These are phyloP conservation scores for Orussus abietinus DNA, from an alignment of 1,140 invertebrate genomes.

Conservation along the genomic window DNA sequence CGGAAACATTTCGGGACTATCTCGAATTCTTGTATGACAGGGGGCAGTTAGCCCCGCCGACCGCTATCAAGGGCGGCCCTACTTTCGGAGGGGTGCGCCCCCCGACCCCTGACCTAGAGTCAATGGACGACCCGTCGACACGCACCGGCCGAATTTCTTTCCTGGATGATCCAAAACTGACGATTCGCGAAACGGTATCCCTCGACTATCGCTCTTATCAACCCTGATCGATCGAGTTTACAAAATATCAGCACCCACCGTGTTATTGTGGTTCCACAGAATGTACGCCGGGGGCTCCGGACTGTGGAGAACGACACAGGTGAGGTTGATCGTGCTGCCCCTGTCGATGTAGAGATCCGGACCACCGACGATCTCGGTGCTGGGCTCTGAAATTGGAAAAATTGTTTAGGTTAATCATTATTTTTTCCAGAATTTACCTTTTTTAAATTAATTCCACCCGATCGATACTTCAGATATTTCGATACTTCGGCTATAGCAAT, in stretches of 20 bases:
- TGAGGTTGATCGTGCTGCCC: constrained; percentile 90
- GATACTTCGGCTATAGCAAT: not conserved
- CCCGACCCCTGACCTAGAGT: no score
- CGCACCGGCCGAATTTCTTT: no score
- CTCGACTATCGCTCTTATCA: no score
- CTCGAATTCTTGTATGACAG: constrained; percentile 24
- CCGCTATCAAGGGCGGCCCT: no score
- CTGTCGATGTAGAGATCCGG: constrained; percentile 87
- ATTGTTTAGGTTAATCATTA: constrained; percentile 11
- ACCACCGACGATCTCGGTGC: constrained; percentile 82
- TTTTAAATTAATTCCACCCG: not conserved
- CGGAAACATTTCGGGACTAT: constrained; percentile 18
- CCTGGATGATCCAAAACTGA: no score
- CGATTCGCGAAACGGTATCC: no score
- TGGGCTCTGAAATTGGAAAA: constrained; percentile 69
- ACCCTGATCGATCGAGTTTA: no score
- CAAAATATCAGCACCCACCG: constrained; percentile 72
- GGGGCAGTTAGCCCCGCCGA: constrained; percentile 13
- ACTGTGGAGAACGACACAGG: constrained; percentile 83
- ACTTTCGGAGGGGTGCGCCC: no score
- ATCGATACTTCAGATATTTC: not conserved
- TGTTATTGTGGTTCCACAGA: constrained; percentile 89
- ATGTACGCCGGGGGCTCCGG: constrained; percentile 89
- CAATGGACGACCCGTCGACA: no score
- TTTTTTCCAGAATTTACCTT: constrained; percentile 2